Base-by-base conservation (phyloP, 2,113 vertebrate genomes). In the Brachyhypopomus gauderio region DNA sequence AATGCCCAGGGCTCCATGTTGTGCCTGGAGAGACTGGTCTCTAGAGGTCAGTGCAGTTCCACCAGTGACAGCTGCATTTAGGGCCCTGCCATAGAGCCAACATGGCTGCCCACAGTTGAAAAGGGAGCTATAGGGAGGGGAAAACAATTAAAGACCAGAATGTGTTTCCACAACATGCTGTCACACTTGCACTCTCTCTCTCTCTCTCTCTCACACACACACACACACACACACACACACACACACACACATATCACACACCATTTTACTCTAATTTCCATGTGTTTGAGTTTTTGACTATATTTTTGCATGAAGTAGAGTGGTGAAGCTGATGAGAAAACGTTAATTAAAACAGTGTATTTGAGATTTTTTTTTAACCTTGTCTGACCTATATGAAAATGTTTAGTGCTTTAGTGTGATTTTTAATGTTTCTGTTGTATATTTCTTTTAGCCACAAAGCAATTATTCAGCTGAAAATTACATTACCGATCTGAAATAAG, bases 21-120 rank as follows among this genome's bases (percentile, higher is more conserved):
- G 93, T 85, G 82, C 91, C 85, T 93, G 88, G 90, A 87, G 89
- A 88, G 87, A 92, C 84, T 80, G 88, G 92, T 93, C 92, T 94
- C 93, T 91, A 93, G 91, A 94, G 92, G 93, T 93, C 95, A 94
- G 88, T 91, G 90, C 87, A 93, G 93, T 90, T 93, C 94, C 93
- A 94, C 87, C 87, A 89, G 92, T 94, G 92, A 93, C 92, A 93
- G 88, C 90, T 88, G 83, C 88, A 90, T 89, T 86, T 84, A 79
- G 66, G 87, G 87, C 86, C 83, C 87, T 77, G 81, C 34, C 80
- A 83, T 77, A 86, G 81, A 85, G 85, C 86, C 84, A 91, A 89
- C 89, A 87, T 85, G 88, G 85, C 83, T 78, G 86, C 83, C 87
- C 73, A 90, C 83, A 89, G 87, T 90, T 87, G 55, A 87, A 79